phyloP scores from a whole-genome alignment of 2,113 vertebrate species.

The Solea solea region DNA sequence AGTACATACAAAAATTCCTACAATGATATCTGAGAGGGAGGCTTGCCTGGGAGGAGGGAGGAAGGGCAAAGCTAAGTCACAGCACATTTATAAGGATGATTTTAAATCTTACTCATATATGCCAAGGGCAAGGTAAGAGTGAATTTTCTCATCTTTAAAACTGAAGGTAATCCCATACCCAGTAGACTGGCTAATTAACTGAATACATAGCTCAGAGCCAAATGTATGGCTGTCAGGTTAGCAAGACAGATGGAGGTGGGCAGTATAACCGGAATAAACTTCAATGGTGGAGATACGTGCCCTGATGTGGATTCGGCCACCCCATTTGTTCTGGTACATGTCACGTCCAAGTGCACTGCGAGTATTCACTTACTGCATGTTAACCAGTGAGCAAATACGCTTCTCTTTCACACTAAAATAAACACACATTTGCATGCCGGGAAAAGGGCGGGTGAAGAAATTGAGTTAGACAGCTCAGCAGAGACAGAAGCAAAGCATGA shows the following conservation, averaged over 20 bases:
- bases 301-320: slow-evolving; percentile 35
- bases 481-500: slow-evolving; percentile 38
- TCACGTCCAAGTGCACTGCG: slow-evolving; percentile 53
- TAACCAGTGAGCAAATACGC: slow-evolving; percentile 29
- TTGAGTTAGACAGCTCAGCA: slow-evolving; percentile 37
- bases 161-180: slow-evolving; percentile 64
- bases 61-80: slow-evolving; percentile 21
- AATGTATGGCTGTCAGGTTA: slow-evolving; percentile 63
- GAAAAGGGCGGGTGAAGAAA: slow-evolving; percentile 42
- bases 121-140: slow-evolving; percentile 57
- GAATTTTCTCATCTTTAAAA: slow-evolving; percentile 60
- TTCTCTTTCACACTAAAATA: slow-evolving; percentile 47
- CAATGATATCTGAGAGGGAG: slow-evolving; percentile 23
- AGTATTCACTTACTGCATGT: slow-evolving; percentile 42
- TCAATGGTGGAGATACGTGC: slow-evolving; percentile 12
- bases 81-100: slow-evolving; percentile 54
- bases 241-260: slow-evolving; percentile 45
- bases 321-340: slow-evolving; percentile 50
- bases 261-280: slow-evolving; percentile 47
- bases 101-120: slow-evolving; percentile 49
- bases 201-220: slow-evolving; percentile 64
- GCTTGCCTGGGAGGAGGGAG: slow-evolving; percentile 15
- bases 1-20: background rate
- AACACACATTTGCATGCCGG: slow-evolving; percentile 45
- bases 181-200: slow-evolving; percentile 72